Conservation (phyloP, 2,113 vertebrate genomes). For the Craseonycteris thonglongyai region DNA sequence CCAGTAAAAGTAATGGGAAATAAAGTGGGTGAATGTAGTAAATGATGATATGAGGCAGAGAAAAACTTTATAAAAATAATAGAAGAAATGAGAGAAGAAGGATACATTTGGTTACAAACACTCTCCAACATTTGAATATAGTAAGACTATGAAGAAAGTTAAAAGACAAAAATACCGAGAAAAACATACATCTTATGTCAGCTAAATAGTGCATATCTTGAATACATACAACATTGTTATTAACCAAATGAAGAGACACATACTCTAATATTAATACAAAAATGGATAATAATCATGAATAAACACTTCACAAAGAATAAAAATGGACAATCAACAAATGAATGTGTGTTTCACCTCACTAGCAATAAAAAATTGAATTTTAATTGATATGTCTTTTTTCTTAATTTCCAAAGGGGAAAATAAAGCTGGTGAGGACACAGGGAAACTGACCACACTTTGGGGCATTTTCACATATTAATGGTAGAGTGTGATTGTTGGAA, state of each 20-base stretch:
- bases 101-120: neutral
- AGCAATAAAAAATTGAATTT: neutral
- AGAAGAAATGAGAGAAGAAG: neutral
- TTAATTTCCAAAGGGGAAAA: neutral
- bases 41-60: neutral
- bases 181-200: neutral
- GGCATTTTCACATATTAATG: neutral
- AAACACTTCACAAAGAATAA: neutral
- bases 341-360: neutral
- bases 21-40: neutral
- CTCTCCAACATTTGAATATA: neutral
- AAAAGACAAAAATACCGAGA: slow-evolving; percentile 12
- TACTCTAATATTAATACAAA: neutral
- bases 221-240: neutral
- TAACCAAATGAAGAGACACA: neutral
- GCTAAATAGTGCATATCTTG: neutral
- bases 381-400: neutral
- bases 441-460: neutral
- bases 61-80: neutral
- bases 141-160: neutral
- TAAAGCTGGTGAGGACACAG: neutral
- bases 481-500: neutral
- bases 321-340: neutral
- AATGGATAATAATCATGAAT: neutral
- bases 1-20: neutral